Conservation (phyloP, 2,113 vertebrate genomes). For the Mastomys natalensis region DNA sequence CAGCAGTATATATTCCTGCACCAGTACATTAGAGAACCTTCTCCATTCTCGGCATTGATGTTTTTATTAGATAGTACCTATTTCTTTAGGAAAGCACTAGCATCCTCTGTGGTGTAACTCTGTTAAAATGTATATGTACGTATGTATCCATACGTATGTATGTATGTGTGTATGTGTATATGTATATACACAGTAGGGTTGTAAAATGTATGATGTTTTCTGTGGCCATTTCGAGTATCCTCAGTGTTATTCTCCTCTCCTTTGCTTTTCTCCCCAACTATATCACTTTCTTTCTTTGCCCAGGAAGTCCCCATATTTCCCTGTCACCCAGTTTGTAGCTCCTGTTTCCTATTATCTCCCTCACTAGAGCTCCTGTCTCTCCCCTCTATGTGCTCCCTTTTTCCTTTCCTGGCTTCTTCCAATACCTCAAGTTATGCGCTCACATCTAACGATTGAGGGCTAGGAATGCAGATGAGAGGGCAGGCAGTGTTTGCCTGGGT, state of each 20-base stretch:
- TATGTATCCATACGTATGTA: background rate
- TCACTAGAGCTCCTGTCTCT: background rate
- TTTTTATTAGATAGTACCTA: background rate
- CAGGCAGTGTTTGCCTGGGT: background rate
- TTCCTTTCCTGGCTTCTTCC: background rate
- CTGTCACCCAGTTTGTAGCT: background rate
- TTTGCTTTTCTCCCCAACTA: background rate
- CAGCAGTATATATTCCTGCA: background rate
- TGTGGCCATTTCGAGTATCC: background rate
- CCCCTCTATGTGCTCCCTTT: background rate
- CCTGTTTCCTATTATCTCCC: background rate
- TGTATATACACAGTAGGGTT: background rate
- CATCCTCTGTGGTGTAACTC: background rate
- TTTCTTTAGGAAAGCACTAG: background rate
- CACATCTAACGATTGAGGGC: background rate
- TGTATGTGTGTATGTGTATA: background rate
- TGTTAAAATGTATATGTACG: background rate
- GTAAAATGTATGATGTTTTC: background rate
- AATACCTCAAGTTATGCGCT: background rate
- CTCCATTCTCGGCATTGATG: background rate
- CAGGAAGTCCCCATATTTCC: background rate
- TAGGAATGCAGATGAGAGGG: background rate
- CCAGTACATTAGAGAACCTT: background rate
- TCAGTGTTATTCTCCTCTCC: background rate
- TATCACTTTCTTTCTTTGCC: background rate